Evolutionary conservation across 2,113 vertebrate genomes (phyloP).

Genomic region (Trinectes maculatus): DNA sequence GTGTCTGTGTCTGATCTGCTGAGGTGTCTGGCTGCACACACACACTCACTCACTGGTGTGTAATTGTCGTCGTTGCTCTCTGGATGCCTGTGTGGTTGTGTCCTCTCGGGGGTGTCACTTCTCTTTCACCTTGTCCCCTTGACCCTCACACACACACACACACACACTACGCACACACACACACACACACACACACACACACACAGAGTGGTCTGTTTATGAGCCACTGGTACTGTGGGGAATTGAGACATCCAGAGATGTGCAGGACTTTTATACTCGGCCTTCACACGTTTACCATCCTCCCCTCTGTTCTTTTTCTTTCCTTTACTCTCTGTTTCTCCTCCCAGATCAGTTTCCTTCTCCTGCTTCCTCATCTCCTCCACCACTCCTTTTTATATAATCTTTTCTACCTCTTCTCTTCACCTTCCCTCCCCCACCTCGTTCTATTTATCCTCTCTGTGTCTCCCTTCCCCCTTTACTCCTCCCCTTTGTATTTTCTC

Average conservation of each 20-base stretch:
- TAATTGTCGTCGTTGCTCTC: neutral
- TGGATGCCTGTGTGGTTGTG: neutral
- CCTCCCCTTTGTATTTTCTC: constrained; percentile 14
- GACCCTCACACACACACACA: constrained; percentile 7
- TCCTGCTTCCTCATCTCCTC: neutral
- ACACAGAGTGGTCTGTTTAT: constrained; percentile 24
- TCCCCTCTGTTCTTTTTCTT: neutral
- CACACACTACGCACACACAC: constrained; percentile 9
- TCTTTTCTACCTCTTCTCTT: constrained; percentile 3
- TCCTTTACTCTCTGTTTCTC: neutral
- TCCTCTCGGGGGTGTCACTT: neutral
- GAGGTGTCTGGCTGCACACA: neutral
- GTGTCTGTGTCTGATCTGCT: neutral
- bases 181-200: constrained; percentile 2
- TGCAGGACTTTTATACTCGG: neutral
- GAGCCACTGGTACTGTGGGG: constrained; percentile 3
- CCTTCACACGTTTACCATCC: neutral
- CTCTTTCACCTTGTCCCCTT: neutral
- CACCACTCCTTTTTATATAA: neutral
- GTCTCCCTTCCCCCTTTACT: constrained; percentile 1
- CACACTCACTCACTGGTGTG: neutral
- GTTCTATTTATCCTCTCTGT: neutral
- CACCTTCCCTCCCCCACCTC: constrained; percentile 1
- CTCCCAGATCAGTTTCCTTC: neutral
- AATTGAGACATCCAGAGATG: constrained; percentile 2